Evolutionary conservation across 2,113 vertebrate species (phyloP).

Genomic region (Eonycteris spelaea): DNA sequence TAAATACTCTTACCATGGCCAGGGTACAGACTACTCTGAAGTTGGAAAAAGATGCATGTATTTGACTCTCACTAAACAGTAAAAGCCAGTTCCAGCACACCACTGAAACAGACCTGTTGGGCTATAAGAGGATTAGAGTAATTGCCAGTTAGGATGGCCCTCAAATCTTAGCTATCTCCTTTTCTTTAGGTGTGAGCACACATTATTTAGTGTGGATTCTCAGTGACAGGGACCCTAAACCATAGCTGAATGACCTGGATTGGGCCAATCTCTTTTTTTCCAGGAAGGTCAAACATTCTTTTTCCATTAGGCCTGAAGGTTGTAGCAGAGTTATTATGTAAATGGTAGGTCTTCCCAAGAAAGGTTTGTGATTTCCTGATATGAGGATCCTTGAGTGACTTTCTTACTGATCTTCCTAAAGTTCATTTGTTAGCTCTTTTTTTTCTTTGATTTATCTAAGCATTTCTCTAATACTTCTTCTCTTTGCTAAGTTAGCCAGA

Average conservation of each 20-base stretch:
- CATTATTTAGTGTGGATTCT: not conserved
- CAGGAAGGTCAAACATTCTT: not conserved
- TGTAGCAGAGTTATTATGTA: not conserved
- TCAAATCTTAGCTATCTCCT: not conserved
- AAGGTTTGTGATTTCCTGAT: constrained; percentile 39
- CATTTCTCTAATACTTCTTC: not conserved
- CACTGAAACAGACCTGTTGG: not conserved
- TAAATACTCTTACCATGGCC: not conserved
- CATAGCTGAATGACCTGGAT: not conserved
- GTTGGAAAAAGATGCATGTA: not conserved
- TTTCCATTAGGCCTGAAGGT: not conserved
- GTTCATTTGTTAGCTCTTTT: not conserved
- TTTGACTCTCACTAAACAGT: not conserved
- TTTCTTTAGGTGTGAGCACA: not conserved
- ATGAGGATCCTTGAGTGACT: not conserved
- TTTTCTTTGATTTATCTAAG: not conserved
- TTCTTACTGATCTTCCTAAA: constrained; percentile 25
- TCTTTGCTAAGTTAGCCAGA: not conserved
- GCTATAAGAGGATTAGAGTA: not conserved
- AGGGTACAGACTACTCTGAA: not conserved
- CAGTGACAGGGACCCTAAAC: not conserved
- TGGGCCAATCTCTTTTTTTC: not conserved
- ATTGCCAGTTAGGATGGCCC: not conserved
- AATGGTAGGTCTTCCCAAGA: not conserved
- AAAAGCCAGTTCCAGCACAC: not conserved